Evolutionary conservation across 2,797 vertebrate species (phyloP), one percentile per base, ranked within the genome.

Genomic region (Karalla daura): DNA sequence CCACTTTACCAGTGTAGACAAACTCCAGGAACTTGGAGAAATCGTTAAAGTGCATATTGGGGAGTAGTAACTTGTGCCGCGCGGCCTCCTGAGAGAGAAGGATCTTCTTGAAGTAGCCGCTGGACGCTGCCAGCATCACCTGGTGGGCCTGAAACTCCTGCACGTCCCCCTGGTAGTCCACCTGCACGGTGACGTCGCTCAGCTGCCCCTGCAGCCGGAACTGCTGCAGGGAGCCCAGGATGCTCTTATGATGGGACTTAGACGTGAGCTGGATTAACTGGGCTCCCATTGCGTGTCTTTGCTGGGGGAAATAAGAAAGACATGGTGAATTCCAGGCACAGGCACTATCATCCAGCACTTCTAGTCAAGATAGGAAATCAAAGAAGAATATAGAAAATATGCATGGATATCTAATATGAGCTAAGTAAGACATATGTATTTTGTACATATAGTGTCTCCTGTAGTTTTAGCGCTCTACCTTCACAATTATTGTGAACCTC

Each of bases 1-100:
- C 93, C 0, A 96, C 93, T 62, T 87, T 95, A 0, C 97, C 96
- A 0, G 96, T 98, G 74, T 99, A 99, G 4, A 95, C 95, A 50
- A 98, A 99, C 30, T 99, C 96, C 45, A 99, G 78, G 70, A 96
- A 99, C 0, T 91, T 96, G 12, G 93, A 93, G 44, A 99, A 99
- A 41, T 96, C 92, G 0, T 71, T 81, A 0, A 92, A 88, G 15
- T 90, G 91, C 43, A 98, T 93, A 62, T 96, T 93, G 2, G 90
- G 93, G 44, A 99, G 75, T 21, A 89, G 70, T 2, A 98, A 58
- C 0, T 91, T 95, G 69, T 93, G 93, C 28, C 64, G 86, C 3
- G 86, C 52, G 1, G 87, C 66, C 2, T 94, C 89, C 44, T 93
- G 92, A 0, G 93, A 92, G 30, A 98, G 93, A 39, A 99, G 94